Evolutionary conservation across 2,888 invertebrate species (phyloP).

Genomic region (Nemotelus pantherinus): DNA sequence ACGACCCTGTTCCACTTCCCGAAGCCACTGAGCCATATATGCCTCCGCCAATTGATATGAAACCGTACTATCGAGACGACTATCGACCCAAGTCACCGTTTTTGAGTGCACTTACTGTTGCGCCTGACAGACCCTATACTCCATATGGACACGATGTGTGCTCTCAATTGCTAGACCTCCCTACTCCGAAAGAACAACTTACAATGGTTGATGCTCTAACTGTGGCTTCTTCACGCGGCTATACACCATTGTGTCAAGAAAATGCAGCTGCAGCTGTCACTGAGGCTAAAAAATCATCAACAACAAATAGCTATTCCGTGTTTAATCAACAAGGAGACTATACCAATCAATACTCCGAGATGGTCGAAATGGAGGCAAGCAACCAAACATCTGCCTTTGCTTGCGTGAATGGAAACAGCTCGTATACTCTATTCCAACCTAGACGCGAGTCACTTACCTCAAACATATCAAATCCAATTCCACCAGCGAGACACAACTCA

Average conservation of each 20-base stretch:
- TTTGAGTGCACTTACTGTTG: conserved; percentile 74
- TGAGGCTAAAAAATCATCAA: conserved; percentile 53
- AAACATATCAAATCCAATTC: background rate
- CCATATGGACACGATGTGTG: conserved; percentile 67
- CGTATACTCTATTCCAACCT: conserved; percentile 62
- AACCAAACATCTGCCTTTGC: conserved; percentile 62
- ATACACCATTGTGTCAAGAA: conserved; percentile 68
- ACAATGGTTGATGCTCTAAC: conserved; percentile 70
- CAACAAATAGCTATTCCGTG: conserved; percentile 54
- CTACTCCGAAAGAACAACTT: conserved; percentile 66
- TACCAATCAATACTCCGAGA: conserved; percentile 7
- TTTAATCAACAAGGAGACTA: conserved; percentile 49
- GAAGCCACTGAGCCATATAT: conserved; percentile 74
- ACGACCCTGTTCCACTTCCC: conserved; percentile 70
- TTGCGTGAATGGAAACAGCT: conserved; percentile 55
- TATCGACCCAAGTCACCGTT: conserved; percentile 70
- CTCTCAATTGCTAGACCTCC: conserved; percentile 62
- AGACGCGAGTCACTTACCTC: conserved; percentile 51
- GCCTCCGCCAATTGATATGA: conserved; percentile 71
- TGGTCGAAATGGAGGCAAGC: conserved; percentile 45
- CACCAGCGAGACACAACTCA: conserved; percentile 27
- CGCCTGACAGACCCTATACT: conserved; percentile 72
- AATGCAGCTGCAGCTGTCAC: conserved; percentile 57
- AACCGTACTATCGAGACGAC: conserved; percentile 66
- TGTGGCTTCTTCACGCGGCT: conserved; percentile 72